A percentile compares a stretch with the other conserved stretches of the same genome.
Conservation (phyloP, 2,797 vertebrate genomes). For the Parauchenoglanis ngamensis region DNA sequence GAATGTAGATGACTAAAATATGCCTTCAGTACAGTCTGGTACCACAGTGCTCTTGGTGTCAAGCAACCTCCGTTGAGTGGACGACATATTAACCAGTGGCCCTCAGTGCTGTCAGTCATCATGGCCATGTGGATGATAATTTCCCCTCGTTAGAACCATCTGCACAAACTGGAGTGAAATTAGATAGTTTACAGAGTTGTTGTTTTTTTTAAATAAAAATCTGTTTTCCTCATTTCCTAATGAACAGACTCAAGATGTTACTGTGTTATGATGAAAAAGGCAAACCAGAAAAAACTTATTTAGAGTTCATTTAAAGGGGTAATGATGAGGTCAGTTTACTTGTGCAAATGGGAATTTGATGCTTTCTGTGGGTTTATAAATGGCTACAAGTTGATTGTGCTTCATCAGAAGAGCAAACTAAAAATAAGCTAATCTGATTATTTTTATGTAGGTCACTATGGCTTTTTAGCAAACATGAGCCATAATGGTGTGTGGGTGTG, state of each 20-base stretch:
- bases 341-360: slow-evolving; percentile 22
- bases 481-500: slow-evolving; percentile 20
- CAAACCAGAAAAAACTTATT: not conserved
- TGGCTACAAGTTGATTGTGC: not conserved
- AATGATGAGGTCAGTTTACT: slow-evolving; percentile 10
- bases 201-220: not conserved
- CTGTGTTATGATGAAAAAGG: not conserved
- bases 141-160: not conserved
- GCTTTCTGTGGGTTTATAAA: slow-evolving; percentile 10
- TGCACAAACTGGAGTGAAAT: not conserved
- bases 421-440: not conserved
- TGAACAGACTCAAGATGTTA: not conserved
- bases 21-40: not conserved
- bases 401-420: not conserved
- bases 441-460: not conserved
- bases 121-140: not conserved
- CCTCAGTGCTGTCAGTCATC: not conserved
- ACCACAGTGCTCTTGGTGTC: not conserved
- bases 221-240: not conserved
- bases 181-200: not conserved
- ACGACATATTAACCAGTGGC: not conserved
- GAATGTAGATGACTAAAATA: not conserved
- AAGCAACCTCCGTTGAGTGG: not conserved
- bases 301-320: slow-evolving; percentile 22
- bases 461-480: not conserved